A percentile compares a stretch with the other conserved stretches of the same genome.
These are phyloP conservation scores for rat (Rattus norvegicus) DNA, from an alignment of 2,113 vertebrate species.

Conservation along the genomic window GRCr8 NC_086032.1:85258001-85258500, in stretches of 20 bases:
- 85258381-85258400: not conserved
- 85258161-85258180: not conserved
- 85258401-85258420: too few relatives aligned
- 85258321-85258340: not conserved
- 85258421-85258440: not conserved
- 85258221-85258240: not conserved
- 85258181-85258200: not conserved
- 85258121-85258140: not conserved
- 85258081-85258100: not conserved
- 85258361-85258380: not conserved
- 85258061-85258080: not conserved
- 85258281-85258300: not conserved
- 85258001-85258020: too few relatives aligned
- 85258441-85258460: not conserved
- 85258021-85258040: not conserved
- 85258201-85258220: not conserved
- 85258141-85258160: not conserved
- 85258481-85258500: not conserved
- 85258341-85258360: not conserved
- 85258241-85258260: not conserved
- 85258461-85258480: not conserved
- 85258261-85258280: not conserved
- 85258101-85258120: not conserved
- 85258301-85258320: conserved; percentile 1
- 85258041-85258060: not conserved